These are phyloP conservation scores for Jordanella pulchra DNA, from an alignment of 2,797 vertebrate species.

Conservation along the genomic window DNA sequence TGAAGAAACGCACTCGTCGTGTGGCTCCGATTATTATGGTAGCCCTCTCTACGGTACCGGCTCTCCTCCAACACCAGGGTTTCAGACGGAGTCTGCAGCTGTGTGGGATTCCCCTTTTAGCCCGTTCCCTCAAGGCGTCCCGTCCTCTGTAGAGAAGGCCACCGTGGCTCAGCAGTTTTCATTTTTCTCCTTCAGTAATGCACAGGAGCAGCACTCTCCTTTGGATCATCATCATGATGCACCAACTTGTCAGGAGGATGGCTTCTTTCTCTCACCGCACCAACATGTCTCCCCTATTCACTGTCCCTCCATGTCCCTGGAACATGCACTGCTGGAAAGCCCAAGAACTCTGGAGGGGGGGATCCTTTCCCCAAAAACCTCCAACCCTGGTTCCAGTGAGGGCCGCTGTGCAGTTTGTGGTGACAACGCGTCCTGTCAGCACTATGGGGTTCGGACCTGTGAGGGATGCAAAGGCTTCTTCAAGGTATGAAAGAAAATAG, in stretches of 20 bases:
- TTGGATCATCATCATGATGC: constrained; percentile 68
- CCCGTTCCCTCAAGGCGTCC: constrained; percentile 81
- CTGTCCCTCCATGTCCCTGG: constrained; percentile 79
- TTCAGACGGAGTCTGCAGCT: constrained; percentile 82
- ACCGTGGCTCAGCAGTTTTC: constrained; percentile 81
- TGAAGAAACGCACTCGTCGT: constrained; percentile 92
- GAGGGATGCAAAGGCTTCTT: constrained; percentile 93
- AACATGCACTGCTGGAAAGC: constrained; percentile 77
- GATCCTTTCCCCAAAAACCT: constrained; percentile 78
- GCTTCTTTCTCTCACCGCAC: constrained; percentile 66
- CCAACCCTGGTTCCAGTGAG: constrained; percentile 80
- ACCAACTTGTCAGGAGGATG: constrained; percentile 61
- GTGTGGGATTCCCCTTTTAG: constrained; percentile 90
- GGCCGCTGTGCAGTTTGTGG: constrained; percentile 94
- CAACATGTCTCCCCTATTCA: constrained; percentile 74
- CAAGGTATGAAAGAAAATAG: constrained; percentile 80
- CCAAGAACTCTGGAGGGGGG: constrained; percentile 75
- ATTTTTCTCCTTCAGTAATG: constrained; percentile 80
- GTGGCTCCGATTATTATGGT: constrained; percentile 93
- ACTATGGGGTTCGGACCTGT: constrained; percentile 94
- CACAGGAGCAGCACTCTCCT: constrained; percentile 72
- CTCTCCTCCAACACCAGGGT: constrained; percentile 86
- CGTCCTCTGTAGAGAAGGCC: constrained; percentile 84
- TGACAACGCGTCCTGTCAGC: constrained; percentile 96
- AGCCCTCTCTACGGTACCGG: constrained; percentile 88